Conservation (phyloP, 2,113 vertebrate genomes). For the Lontra canadensis region DNA sequence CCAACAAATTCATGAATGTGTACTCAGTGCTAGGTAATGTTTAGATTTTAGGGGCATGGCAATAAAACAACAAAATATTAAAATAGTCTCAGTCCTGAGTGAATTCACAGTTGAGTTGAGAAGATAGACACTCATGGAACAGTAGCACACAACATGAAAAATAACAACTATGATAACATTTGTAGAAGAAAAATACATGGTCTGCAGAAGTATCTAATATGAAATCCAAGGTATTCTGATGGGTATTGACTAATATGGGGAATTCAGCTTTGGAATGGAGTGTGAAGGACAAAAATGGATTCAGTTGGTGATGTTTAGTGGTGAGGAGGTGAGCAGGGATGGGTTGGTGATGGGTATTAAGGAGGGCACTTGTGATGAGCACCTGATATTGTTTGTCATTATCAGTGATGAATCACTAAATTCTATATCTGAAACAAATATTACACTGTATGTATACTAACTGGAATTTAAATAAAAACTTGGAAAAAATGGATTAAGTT, state of each 20-base stretch:
- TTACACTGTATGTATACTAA: not conserved
- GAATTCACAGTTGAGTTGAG: not conserved
- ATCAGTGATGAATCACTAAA: not conserved
- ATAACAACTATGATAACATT: not conserved
- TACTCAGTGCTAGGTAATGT: not conserved
- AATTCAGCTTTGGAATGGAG: not conserved
- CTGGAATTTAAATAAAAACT: not conserved
- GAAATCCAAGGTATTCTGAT: not conserved
- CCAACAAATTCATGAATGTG: not conserved
- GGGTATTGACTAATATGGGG: not conserved
- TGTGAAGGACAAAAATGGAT: not conserved
- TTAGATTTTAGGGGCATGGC: not conserved
- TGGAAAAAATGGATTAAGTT: not conserved
- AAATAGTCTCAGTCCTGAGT: not conserved
- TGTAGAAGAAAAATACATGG: not conserved
- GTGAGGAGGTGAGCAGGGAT: not conserved
- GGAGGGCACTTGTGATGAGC: not conserved
- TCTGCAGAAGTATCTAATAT: not conserved
- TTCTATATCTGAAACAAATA: not conserved
- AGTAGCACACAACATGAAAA: not conserved
- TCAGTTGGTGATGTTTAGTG: not conserved
- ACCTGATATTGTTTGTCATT: not conserved
- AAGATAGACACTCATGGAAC: not conserved
- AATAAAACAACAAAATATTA: not conserved
- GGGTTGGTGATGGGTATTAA: not conserved